Evolutionary conservation across 2,888 invertebrate genomes (phyloP).

Genomic region (Patella depressa): DNA sequence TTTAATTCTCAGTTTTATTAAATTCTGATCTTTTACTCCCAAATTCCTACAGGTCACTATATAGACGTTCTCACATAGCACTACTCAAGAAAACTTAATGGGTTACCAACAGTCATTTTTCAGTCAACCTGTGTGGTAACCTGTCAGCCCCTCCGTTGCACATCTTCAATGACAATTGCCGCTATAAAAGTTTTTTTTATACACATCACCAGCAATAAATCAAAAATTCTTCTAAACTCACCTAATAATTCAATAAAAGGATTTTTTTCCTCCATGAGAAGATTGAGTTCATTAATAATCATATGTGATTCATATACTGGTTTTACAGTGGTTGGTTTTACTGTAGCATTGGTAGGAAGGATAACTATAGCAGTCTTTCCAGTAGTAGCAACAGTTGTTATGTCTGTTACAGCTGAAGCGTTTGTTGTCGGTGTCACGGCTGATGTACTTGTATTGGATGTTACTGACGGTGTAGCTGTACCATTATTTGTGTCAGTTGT

Average conservation of each 20-base stretch:
- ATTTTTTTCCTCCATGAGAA: constrained; percentile 12
- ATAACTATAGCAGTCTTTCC: not conserved
- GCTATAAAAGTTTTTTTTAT: no score
- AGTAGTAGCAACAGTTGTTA: not conserved
- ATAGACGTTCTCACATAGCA: no score
- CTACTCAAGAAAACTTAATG: no score
- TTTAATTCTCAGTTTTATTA: no score
- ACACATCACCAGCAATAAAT: no score
- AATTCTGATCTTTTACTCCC: no score
- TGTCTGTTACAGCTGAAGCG: not conserved
- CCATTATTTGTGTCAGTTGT: not conserved
- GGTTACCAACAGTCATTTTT: no score
- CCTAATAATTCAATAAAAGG: constrained; percentile 21
- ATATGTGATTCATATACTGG: not conserved
- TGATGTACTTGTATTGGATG: constrained; percentile 9
- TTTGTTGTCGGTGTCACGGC: not conserved
- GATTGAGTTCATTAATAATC: constrained; percentile 19
- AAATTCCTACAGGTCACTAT: no score
- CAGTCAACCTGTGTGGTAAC: no score
- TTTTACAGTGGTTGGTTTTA: no score
- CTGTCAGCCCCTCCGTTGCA: no score
- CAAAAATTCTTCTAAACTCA: not conserved
- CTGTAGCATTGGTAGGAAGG: not conserved
- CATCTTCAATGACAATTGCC: no score
- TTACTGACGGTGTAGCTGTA: constrained; percentile 4